Base-by-base conservation (phyloP, 2,888 invertebrate species). In the Cyclophora punctaria region DNA sequence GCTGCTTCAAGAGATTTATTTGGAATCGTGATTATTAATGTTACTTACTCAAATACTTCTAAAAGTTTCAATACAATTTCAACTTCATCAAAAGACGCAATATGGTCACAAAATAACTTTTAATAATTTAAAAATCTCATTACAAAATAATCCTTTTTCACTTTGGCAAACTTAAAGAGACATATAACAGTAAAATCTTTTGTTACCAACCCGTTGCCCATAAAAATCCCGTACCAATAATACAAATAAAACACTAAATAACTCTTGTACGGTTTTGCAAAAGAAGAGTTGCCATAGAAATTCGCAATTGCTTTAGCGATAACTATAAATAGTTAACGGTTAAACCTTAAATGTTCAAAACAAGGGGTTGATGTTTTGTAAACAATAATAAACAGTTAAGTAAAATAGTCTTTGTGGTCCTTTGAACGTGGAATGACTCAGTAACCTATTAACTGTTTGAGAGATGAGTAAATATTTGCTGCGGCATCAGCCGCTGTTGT, bases 351-450 rank as follows among this genome's bases (percentile, higher is more conserved):
- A 69, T 71, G 68, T 71, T 64, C 62, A 64, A 70, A 72, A 70
- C 79, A 78, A 80, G 78, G 78, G 78, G 74, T 73, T 74, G 69
- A 67, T 66, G 62, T 59, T 61, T 64, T 56, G 75, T 73, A 73
- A 77, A 79, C 70, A 72, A 69, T 69, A 71, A 72, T 69, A 73
- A 77, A 73, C 72, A 74, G 67, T 67, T 52, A 47, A 6, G 60
- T 62, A 58, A 63, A 67, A 69, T 72, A 47, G 46, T 51, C 44
- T 51, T 35, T 48, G 35, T 45, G 7, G 44, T 33, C 72, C 73
- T 71, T 69, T 71, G 63, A 64, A 62, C 63, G 64, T 56, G 77
- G 63, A 71, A 75, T 79, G 80, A 80, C 75, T 78, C 76, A 78
- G 66, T 70, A 65, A 69, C 60, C 66, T 60, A 69, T 62, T 66